A percentile compares a stretch with the other conserved stretches of the same genome.
phyloP scores from a whole-genome alignment of 2,888 invertebrate genomes.

The Phania funesta region DNA sequence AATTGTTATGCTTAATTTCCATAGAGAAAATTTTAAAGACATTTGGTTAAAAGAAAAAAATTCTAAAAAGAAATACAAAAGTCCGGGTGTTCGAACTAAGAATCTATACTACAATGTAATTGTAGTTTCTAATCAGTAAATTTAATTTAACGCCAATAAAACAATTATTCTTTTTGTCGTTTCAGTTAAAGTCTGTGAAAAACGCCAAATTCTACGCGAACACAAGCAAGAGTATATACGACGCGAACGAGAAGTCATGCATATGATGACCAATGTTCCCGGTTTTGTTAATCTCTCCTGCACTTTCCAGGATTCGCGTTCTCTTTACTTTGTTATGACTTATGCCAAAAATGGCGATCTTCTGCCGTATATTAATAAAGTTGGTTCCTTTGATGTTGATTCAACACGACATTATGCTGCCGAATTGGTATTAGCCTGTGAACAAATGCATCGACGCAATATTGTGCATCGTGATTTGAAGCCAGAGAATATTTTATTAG shows the following conservation, averaged over 20 bases:
- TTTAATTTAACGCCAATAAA: constrained; percentile 27
- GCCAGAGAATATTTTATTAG: constrained; percentile 97
- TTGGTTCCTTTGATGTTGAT: constrained; percentile 92
- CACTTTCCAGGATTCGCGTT: constrained; percentile 96
- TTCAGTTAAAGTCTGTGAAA: constrained; percentile 98
- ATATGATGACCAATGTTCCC: constrained; percentile 89
- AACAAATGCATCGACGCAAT: constrained; percentile 92
- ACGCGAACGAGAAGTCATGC: constrained; percentile 96
- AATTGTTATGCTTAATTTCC: no score
- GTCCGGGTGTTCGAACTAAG: no score
- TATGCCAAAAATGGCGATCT: constrained; percentile 98
- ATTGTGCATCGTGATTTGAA: constrained; percentile 98
- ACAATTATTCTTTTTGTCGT: constrained; percentile 41
- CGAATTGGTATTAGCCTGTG: constrained; percentile 94
- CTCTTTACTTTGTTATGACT: constrained; percentile 96
- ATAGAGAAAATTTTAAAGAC: no score
- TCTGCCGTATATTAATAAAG: constrained; percentile 93
- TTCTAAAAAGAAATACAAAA: no score
- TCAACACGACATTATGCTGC: constrained; percentile 96
- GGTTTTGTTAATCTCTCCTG: constrained; percentile 97
- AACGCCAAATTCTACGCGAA: constrained; percentile 94
- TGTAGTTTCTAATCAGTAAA: no score
- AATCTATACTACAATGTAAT: no score
- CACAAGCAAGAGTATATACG: constrained; percentile 95
- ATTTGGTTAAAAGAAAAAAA: no score